These are phyloP conservation scores for Climacteris rufus DNA, from an alignment of 2,113 vertebrate species.

Conservation along the genomic window DNA sequence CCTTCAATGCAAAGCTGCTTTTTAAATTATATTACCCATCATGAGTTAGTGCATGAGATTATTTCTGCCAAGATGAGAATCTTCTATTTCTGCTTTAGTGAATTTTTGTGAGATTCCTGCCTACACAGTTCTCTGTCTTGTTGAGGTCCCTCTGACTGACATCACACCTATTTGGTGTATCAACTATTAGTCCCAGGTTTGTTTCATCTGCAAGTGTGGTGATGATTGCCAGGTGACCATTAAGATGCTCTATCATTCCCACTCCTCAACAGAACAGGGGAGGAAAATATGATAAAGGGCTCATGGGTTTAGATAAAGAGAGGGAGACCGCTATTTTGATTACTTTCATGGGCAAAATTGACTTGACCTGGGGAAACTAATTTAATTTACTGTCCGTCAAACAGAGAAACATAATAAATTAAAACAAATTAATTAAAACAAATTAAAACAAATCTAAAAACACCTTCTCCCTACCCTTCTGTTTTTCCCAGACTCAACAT, in stretches of 20 bases:
- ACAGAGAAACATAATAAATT: background rate
- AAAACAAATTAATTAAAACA: background rate
- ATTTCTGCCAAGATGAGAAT: background rate
- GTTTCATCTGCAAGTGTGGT: background rate
- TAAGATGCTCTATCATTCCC: background rate
- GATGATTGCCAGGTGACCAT: background rate
- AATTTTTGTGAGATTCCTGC: background rate
- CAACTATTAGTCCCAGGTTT: rapidly evolving
- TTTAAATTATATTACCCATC: background rate
- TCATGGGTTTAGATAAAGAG: background rate
- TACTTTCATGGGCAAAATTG: background rate
- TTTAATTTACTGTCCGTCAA: background rate
- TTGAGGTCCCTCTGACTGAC: background rate
- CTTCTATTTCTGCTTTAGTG: background rate
- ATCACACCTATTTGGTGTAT: background rate
- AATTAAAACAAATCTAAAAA: background rate
- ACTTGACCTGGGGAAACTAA: background rate
- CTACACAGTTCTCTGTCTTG: background rate
- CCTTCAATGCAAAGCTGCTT: background rate
- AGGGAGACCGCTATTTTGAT: background rate
- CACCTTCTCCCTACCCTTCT: background rate
- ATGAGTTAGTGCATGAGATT: background rate
- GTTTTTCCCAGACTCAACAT: background rate
- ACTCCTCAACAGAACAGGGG: background rate
- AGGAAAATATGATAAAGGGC: background rate